These are phyloP conservation scores for Cotesia chilonis DNA, from an alignment of 1,140 invertebrate species.

Conservation along the genomic window DNA sequence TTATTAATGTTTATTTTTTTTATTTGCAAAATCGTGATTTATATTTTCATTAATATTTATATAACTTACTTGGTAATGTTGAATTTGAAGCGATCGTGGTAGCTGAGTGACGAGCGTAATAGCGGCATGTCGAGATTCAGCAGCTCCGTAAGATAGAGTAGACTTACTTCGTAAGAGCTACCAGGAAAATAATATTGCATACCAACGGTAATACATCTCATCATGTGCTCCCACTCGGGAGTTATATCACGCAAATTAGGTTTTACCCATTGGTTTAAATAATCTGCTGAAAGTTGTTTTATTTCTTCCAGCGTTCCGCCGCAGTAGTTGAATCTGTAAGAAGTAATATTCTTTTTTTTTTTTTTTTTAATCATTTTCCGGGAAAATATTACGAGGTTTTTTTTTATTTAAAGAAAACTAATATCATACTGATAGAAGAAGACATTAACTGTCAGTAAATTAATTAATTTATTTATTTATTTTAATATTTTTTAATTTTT, in stretches of 20 bases:
- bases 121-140: constrained; percentile 51
- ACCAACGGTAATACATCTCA: constrained; percentile 56
- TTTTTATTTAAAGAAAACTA: too few relatives aligned
- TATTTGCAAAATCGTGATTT: too few relatives aligned
- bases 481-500: too few relatives aligned
- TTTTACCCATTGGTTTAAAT: constrained; percentile 55
- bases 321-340: constrained; percentile 69
- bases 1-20: too few relatives aligned
- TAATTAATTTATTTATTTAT: too few relatives aligned
- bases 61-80: constrained; percentile 39
- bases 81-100: constrained; percentile 43
- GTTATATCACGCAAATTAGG: constrained; percentile 57
- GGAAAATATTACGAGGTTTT: neutral
- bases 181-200: constrained; percentile 52
- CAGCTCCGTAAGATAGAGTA: constrained; percentile 53
- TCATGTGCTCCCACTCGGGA: constrained; percentile 64
- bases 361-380: constrained; percentile 38
- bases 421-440: too few relatives aligned
- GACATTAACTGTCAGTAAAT: too few relatives aligned
- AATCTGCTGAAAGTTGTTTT: constrained; percentile 53
- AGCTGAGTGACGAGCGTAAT: constrained; percentile 50
- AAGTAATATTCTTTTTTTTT: neutral
- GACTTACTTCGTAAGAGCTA: constrained; percentile 46
- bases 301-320: constrained; percentile 58
- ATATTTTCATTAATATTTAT: too few relatives aligned